phyloP scores from a whole-genome alignment of 2,113 vertebrate species.

The Lagopus leucura region DNA sequence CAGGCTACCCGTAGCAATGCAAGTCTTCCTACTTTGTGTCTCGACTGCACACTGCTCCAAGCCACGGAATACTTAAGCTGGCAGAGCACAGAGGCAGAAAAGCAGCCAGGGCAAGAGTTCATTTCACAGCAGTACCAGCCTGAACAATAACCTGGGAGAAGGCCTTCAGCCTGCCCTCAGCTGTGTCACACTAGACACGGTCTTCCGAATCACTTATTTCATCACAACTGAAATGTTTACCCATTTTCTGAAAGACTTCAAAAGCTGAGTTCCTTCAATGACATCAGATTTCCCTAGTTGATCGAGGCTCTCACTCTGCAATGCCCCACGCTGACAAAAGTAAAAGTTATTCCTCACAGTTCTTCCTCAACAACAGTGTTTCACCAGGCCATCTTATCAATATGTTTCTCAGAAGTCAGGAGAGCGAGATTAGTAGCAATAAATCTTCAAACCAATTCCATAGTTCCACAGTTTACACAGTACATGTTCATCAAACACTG shows the following conservation, averaged over 20 bases:
- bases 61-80: neutral
- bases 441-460: neutral
- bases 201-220: neutral
- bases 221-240: neutral
- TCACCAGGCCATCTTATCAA: neutral
- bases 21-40: neutral
- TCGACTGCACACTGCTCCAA: neutral
- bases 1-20: neutral
- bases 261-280: neutral
- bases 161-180: neutral
- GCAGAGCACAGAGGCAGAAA: neutral
- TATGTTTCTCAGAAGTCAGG: accelerated
- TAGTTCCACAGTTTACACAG: neutral
- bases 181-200: neutral
- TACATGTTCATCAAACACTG: neutral
- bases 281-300: neutral
- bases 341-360: neutral
- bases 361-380: neutral
- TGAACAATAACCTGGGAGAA: neutral
- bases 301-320: neutral
- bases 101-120: neutral
- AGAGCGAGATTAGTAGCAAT: neutral
- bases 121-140: no score
- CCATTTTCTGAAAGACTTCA: neutral
- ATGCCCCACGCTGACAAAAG: accelerated